Evolutionary conservation across 2,888 invertebrate genomes (phyloP), one percentile per base, ranked within the genome.

Genomic region (Dryobotodes eremita): DNA sequence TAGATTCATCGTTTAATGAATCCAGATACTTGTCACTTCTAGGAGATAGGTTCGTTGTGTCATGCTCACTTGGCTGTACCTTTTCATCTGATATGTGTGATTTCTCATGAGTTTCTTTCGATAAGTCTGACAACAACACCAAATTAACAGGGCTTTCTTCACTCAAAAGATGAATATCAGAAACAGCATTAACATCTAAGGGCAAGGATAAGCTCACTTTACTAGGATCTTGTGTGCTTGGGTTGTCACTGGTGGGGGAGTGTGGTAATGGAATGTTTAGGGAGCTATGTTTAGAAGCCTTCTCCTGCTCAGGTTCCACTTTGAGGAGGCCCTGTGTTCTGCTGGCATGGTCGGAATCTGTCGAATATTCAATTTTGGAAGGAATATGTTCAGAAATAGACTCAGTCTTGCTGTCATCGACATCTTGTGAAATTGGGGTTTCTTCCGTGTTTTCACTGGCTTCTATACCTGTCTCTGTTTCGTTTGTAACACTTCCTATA

Each of bases 351-450:
- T 95, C 94, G 20, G 94, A 93, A 66, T 94, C 95, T 55, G 94
- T 92, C 20, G 95, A 95, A 85, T 94, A 94, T 57, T 95, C 96
- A 55, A 93, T 88, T 90, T 95, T 94, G 68, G 94, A 95, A 59
- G 95, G 95, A 89, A 96, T 92, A 80, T 96, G 94, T 88, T 97
- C 97, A 3, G 97, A 96, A 91, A 97, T 95, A 61, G 96, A 96
- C 86, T 96, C 96, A 20, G 94, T 94, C 76, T 93, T 93, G 86
- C 93, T 95, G 71, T 92, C 91, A 59, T 94, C 94, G 36, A 78
- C 89, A 90, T 93, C 89, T 59, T 92, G 89, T 64, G 84, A 89
- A 80, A 78, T 82, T 57, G 84, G 81, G 75, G 84, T 87, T 82
- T 90, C 91, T 59, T 89, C 91, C 81, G 88, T 89, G 78, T 84